Base-by-base conservation (phyloP, 2,888 invertebrate genomes). In the Hypercompe scribonia region DNA sequence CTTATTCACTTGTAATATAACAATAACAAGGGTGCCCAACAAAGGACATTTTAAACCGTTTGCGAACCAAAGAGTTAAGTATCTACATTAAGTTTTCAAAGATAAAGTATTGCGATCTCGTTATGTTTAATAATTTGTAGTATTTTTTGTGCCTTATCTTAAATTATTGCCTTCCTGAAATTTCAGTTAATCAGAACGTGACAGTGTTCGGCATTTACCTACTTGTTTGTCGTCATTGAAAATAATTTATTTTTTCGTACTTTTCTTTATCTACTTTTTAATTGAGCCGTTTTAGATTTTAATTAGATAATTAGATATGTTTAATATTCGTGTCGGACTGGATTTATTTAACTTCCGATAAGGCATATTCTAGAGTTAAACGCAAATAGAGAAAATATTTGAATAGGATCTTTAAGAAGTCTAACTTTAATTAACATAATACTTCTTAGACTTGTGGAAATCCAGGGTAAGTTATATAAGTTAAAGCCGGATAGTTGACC, bases 11-110 rank as follows among this genome's bases (percentile, higher is more conserved):
- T 68, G 10, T 13, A 54, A 67, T 46, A 13, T 33, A 50, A n/a
- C 33, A 34, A n/a, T 7, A 54, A n/a, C n/a, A 68, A 54, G 18
- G n/a, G 68, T 68, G 18, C n/a, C 33, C 18, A 36, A 54, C 54
- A 54, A 54, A 54, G 42, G 54, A 68, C 18, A 34, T 34, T 68
- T 36, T 67, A 33, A 67, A n/a, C 50, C 46, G 24, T 67, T 50
- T 34, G 31, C 15, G n/a, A n/a, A 50, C 34, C 34, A 34, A 67
- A 46, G 42, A 66, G 42, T 46, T 50, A 34, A 67, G n/a, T 24
- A 13, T 0, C 4, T 46, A 67, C 24, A 15, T 67, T 13, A 67
- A 50, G 50, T 67, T 36, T 24, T 54, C 54, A 34, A 21, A 28
- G 34, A 54, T 68, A n/a, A 54, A 28, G 28, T 61, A 68, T 54